phyloP scores from a whole-genome alignment of 2,113 vertebrate genomes.

The Laticauda colubrina region DNA sequence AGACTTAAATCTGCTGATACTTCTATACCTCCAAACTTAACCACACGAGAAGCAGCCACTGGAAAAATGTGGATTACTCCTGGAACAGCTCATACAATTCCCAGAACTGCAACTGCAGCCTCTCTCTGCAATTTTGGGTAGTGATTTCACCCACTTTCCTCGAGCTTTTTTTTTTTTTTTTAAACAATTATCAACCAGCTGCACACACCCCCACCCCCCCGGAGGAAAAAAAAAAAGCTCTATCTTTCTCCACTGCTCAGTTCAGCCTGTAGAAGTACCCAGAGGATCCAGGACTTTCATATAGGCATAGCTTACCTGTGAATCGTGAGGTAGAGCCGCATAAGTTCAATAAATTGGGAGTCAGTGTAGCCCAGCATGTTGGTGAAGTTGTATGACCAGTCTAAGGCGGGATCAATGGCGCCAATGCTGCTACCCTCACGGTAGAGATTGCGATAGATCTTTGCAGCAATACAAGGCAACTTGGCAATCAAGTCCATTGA shows the following conservation, averaged over 20 bases:
- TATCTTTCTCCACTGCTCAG: not conserved
- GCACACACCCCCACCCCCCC: rapidly evolving
- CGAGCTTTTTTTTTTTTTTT: not conserved
- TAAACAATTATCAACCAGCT: not conserved
- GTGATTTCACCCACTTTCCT: no score
- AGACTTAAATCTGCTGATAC: not conserved
- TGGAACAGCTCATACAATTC: not conserved
- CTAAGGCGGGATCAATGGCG: slow-evolving; percentile 91
- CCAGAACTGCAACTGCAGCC: not conserved
- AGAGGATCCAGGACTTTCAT: not conserved
- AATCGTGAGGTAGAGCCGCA: slow-evolving; percentile 97
- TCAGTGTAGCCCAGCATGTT: slow-evolving; percentile 97
- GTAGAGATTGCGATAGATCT: slow-evolving; percentile 97
- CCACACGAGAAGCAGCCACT: not conserved
- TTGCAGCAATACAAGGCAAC: slow-evolving; percentile 93
- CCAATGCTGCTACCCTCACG: slow-evolving; percentile 95
- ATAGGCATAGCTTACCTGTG: slow-evolving; percentile 79
- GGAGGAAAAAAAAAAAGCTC: not conserved
- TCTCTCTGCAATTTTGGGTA: not conserved
- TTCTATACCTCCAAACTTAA: not conserved
- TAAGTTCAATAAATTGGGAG: slow-evolving; percentile 89
- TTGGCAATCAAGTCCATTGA: slow-evolving; percentile 98
- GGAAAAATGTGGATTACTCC: not conserved
- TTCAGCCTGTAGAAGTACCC: not conserved
- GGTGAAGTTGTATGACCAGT: slow-evolving; percentile 98